Conservation (phyloP, 2,888 invertebrate species). For the Erebia ligea region DNA sequence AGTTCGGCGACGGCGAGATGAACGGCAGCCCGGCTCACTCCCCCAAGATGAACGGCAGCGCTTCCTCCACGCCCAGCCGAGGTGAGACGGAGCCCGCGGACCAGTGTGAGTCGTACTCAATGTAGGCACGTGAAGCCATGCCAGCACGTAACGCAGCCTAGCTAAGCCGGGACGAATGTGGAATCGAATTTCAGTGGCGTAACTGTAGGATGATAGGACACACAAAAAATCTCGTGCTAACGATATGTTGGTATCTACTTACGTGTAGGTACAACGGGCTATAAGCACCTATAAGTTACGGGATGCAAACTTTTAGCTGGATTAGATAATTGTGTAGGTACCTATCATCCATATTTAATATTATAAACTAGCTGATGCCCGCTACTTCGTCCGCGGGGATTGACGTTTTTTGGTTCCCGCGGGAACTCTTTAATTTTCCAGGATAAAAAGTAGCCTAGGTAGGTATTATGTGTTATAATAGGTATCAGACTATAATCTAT, state of each 20-base stretch:
- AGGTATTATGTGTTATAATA: no score
- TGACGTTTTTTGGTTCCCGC: no score
- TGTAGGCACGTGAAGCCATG: conserved; percentile 63
- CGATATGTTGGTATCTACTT: background rate
- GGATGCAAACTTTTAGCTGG: no score
- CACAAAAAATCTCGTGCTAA: background rate
- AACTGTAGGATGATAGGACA: conserved; percentile 9
- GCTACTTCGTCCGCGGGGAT: no score
- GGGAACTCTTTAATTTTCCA: no score
- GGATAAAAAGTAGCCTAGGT: no score
- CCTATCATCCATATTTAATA: no score
- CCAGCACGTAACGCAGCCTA: conserved; percentile 55
- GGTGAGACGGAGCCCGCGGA: conserved; percentile 75
- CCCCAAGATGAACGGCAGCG: conserved; percentile 72
- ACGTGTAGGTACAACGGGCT: no score
- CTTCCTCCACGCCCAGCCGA: conserved; percentile 75
- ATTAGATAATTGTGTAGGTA: no score
- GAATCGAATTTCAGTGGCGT: conserved; percentile 34
- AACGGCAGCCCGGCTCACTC: conserved; percentile 68
- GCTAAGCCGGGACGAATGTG: conserved; percentile 39
- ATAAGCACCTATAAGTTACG: no score
- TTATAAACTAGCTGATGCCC: no score
- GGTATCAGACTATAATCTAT: no score
- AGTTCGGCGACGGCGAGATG: conserved; percentile 76
- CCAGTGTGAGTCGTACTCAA: conserved; percentile 74